phyloP scores from a whole-genome alignment of 2,888 invertebrate species.

The Chalcosyrphus nemorum region DNA sequence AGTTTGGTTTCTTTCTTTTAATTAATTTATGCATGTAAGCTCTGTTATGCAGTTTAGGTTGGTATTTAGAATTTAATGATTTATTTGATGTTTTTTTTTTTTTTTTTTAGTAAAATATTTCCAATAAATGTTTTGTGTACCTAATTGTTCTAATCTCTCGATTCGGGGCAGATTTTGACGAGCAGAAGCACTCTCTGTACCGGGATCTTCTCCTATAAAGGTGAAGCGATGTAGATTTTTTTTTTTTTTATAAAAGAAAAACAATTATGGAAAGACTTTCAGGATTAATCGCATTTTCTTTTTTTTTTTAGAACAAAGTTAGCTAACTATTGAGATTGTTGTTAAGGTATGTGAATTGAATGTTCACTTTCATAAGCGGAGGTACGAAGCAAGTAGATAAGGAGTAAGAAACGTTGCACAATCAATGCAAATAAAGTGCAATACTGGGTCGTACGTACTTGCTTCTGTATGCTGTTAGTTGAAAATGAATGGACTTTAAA shows the following conservation, averaged over 20 bases:
- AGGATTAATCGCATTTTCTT: slow-evolving; percentile 1
- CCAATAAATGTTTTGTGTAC: slow-evolving; percentile 75
- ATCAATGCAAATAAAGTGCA: no score
- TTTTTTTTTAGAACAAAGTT: background rate
- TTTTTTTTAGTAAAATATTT: slow-evolving; percentile 33
- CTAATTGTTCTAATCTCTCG: slow-evolving; percentile 81
- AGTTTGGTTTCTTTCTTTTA: slow-evolving; percentile 24
- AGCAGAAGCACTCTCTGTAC: slow-evolving; percentile 40
- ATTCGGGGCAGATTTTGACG: slow-evolving; percentile 81
- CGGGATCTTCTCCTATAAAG: slow-evolving; percentile 60
- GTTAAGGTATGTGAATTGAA: background rate
- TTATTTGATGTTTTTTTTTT: slow-evolving; percentile 5
- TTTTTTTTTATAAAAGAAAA: background rate
- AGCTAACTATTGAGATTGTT: slow-evolving; percentile 36
- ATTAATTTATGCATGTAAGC: slow-evolving; percentile 68
- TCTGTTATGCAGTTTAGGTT: slow-evolving; percentile 44
- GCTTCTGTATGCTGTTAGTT: no score
- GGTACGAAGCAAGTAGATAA: no score
- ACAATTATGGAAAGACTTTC: background rate
- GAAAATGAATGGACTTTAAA: no score
- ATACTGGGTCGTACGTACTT: no score
- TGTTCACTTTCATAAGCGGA: no score
- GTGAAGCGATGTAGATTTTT: slow-evolving; percentile 22
- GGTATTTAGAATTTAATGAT: slow-evolving; percentile 23
- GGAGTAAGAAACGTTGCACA: no score